A percentile compares a stretch with the other conserved stretches of the same genome.
Evolutionary conservation across 2,113 vertebrate genomes (phyloP).

Genomic region (Bubo scandiacus): DNA sequence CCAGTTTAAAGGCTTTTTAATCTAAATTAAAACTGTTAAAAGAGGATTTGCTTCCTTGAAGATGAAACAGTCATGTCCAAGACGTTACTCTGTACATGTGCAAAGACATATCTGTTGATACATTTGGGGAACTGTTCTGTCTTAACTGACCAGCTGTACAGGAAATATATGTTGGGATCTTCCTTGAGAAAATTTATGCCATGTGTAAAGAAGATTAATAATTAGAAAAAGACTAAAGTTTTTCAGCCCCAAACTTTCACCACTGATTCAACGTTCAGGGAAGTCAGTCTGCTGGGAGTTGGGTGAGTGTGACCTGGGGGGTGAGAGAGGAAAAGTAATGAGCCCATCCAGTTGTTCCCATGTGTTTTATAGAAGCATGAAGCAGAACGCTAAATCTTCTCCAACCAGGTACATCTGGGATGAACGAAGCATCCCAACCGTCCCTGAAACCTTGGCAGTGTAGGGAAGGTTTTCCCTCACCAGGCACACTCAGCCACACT

Average conservation of each 20-base stretch:
- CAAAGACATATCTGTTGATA: conserved; percentile 25
- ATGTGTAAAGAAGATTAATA: neutral
- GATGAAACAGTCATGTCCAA: neutral
- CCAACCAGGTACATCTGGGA: neutral
- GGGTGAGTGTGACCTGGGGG: neutral
- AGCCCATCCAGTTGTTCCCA: neutral
- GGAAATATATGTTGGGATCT: conserved; percentile 7
- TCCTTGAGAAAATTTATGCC: neutral
- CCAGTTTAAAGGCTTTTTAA: neutral
- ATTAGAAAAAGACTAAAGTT: neutral
- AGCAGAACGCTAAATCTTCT: neutral
- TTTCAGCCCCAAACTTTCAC: neutral
- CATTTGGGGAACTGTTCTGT: neutral
- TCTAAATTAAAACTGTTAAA: conserved; percentile 11
- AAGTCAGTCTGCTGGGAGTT: neutral
- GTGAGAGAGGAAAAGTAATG: neutral
- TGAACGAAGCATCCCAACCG: neutral
- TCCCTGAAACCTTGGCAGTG: neutral
- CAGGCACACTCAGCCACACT: neutral
- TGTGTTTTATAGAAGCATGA: neutral
- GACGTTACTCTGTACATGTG: neutral
- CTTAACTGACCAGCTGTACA: conserved; percentile 25
- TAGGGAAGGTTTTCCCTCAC: neutral
- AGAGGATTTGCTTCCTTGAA: conserved; percentile 6
- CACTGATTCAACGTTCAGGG: neutral